These are phyloP conservation scores for Gymnocypris eckloni DNA, from an alignment of 2,797 vertebrate species.

Conservation along the genomic window DNA sequence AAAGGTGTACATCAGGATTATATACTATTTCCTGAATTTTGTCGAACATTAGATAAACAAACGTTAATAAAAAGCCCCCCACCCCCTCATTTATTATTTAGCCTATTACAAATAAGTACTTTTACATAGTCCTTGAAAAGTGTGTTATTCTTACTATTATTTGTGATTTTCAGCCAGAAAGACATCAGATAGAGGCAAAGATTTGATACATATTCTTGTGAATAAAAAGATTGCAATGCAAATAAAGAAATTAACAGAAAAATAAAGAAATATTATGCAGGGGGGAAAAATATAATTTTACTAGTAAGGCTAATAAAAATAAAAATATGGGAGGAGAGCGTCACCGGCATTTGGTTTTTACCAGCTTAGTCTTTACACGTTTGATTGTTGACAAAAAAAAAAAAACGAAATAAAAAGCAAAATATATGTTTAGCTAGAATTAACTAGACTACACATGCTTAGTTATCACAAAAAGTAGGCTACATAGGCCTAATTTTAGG, in stretches of 20 bases:
- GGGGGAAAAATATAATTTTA: not conserved
- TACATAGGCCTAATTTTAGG: not conserved
- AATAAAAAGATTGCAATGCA: not conserved
- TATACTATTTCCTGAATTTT: not conserved
- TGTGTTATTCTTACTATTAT: not conserved
- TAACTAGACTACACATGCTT: not conserved
- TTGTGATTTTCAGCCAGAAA: not conserved
- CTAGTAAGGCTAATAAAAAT: not conserved
- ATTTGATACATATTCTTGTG: not conserved
- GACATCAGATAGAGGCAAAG: not conserved
- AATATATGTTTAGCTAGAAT: not conserved
- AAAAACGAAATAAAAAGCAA: not conserved
- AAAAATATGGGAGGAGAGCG: not conserved
- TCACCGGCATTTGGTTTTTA: not conserved
- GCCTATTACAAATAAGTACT: too few relatives aligned
- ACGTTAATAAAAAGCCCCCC: not conserved
- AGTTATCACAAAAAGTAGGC: not conserved
- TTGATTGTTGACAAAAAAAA: not conserved
- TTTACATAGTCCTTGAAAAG: not conserved
- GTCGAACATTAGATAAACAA: not conserved
- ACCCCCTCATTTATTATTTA: not conserved
- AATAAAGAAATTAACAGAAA: not conserved
- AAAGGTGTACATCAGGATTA: not conserved
- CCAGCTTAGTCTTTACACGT: not conserved
- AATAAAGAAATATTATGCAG: not conserved